These are phyloP conservation scores for Anisognathus igniventris DNA, from an alignment of 2,797 vertebrate species.

Conservation along the genomic window DNA sequence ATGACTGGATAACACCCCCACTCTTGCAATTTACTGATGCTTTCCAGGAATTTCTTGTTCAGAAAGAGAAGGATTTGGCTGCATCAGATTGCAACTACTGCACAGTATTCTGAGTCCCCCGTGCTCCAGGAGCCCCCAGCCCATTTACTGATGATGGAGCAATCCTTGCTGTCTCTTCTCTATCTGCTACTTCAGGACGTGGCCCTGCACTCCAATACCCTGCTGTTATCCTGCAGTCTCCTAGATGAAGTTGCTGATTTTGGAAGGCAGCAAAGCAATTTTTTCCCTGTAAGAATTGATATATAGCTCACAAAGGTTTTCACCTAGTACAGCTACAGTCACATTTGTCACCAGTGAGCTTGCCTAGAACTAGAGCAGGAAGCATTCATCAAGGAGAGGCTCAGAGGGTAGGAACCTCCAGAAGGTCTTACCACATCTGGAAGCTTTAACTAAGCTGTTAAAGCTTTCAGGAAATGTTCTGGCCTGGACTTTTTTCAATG, in stretches of 20 bases:
- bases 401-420: neutral
- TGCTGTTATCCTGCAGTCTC: neutral
- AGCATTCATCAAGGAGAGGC: neutral
- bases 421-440: neutral
- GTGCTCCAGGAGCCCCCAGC: neutral
- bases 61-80: neutral
- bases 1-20: neutral
- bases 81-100: neutral
- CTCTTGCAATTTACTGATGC: neutral
- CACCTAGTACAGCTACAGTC: neutral
- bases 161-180: neutral
- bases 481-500: neutral
- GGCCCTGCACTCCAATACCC: neutral
- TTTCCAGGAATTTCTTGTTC: neutral
- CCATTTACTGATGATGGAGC: neutral
- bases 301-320: neutral
- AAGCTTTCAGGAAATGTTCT: neutral
- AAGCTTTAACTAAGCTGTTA: neutral
- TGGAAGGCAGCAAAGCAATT: neutral
- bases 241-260: neutral
- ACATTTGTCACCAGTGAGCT: neutral
- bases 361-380: neutral
- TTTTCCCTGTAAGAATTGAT: neutral
- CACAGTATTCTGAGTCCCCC: neutral
- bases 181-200: neutral